Conservation (phyloP, 1,140 invertebrate species). For the Parapsyche elsis region DNA sequence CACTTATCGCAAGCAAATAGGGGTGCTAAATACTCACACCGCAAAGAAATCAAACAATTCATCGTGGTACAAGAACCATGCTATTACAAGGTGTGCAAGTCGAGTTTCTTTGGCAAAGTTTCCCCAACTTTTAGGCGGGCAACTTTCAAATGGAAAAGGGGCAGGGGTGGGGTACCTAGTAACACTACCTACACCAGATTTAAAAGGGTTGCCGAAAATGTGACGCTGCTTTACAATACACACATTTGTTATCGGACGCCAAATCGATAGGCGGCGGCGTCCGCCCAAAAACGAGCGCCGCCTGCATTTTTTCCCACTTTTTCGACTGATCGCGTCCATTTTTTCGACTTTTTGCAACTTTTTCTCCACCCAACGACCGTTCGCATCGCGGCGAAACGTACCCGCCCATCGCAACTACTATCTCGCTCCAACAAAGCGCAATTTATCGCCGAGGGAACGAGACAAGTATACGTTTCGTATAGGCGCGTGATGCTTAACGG, state of each 20-base stretch:
- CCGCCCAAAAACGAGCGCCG: slow-evolving; percentile 27
- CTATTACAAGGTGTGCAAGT: too few relatives aligned
- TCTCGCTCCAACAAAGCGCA: slow-evolving; percentile 36
- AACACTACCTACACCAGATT: too few relatives aligned
- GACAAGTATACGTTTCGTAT: slow-evolving; percentile 9
- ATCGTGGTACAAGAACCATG: too few relatives aligned
- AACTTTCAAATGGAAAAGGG: neutral
- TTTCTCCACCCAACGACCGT: slow-evolving; percentile 52
- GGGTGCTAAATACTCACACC: too few relatives aligned
- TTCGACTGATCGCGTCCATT: slow-evolving; percentile 55
- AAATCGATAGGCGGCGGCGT: slow-evolving; percentile 13
- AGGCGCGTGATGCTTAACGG: neutral
- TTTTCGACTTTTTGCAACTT: slow-evolving; percentile 55
- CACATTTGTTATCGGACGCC: neutral
- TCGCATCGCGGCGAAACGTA: slow-evolving; percentile 23
- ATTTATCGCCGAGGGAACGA: slow-evolving; percentile 39
- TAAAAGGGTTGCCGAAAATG: neutral
- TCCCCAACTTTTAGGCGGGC: neutral
- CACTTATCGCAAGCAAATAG: too few relatives aligned
- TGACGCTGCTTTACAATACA: neutral
- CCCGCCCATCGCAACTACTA: slow-evolving; percentile 47
- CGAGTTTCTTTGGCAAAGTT: neutral
- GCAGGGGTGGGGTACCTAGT: neutral
- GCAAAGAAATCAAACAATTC: too few relatives aligned
- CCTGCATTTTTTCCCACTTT: slow-evolving; percentile 53